Evolutionary conservation across 2,797 vertebrate species (phyloP), one percentile per base, ranked within the genome.

Genomic region (Brachymystax lenok): DNA sequence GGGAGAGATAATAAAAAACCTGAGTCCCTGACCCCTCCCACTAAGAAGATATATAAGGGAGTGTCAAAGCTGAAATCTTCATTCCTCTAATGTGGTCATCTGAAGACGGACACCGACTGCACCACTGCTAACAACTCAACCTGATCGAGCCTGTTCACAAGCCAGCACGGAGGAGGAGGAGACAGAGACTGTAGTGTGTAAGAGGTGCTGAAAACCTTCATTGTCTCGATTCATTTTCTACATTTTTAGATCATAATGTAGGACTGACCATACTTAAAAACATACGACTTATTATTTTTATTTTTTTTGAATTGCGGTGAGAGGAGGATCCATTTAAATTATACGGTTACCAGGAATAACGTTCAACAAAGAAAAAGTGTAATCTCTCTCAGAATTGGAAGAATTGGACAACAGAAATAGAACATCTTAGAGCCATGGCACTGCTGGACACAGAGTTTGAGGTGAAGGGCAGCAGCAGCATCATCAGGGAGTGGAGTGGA

Each of bases 401-500:
- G 10, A n/a, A 28, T 74, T 77, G 63, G 61, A 79, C 1, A 0
- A 52, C 69, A 56, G 56, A 69, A 24, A 80, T 40, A 7, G 70
- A 14, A 66, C 17, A 64, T 2, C 19, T 79, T 61, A 6, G 75
- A 24, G 79, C 1, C 56, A 92, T 92, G 92, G 78, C 85, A 52
- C 82, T 77, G 76, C 79, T 84, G 84, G 88, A 94, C 33, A 3
- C 82, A 27, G 92, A 92, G 70, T 90, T 89, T 77, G 87, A 79
- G 28, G 79, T 86, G 81, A 88, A 89, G 68, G 81, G 81, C 86
- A 88, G 89, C 86, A 88, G 89, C 88, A 90, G 91, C 88, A 86
- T 78, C 87, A 87, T 86, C 77, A 92, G 80, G 75, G 92, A 93
- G 71, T 95, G 94, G 94, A 90, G 89, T 30, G 89, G 91, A 79